Evolutionary conservation across 2,888 invertebrate genomes (phyloP).

Genomic region (Cephus rjabovi): DNA sequence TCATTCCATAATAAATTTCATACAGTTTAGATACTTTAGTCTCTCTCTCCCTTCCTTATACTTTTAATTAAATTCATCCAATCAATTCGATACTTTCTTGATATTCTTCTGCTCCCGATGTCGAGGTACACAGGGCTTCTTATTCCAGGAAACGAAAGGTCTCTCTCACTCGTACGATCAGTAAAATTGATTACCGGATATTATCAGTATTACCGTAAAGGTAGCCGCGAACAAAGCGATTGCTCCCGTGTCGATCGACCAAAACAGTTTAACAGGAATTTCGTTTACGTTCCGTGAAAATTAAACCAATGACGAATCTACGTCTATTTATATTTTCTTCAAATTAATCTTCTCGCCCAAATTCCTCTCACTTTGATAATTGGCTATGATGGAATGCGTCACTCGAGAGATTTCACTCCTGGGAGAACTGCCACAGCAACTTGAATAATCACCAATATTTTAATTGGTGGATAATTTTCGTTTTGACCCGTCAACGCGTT

Average conservation of each 20-base stretch:
- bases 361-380: background rate
- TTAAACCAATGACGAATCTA: background rate
- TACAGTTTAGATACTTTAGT: background rate
- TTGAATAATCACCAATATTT: background rate
- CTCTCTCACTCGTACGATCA: background rate
- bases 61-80: background rate
- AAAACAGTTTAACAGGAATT: background rate
- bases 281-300: background rate
- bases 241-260: background rate
- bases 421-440: background rate
- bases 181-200: background rate
- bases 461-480: background rate
- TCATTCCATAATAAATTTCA: background rate
- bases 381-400: background rate
- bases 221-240: background rate
- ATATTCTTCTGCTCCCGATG: background rate
- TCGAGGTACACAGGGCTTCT: background rate
- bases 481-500: background rate
- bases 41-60: background rate
- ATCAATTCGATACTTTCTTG: background rate
- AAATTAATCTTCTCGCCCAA: background rate
- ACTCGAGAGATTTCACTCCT: background rate
- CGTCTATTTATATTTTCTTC: background rate
- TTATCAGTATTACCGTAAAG: background rate
- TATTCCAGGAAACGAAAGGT: background rate